Conservation (phyloP, 2,797 vertebrate species). For the Arctocebus calabarensis region DNA sequence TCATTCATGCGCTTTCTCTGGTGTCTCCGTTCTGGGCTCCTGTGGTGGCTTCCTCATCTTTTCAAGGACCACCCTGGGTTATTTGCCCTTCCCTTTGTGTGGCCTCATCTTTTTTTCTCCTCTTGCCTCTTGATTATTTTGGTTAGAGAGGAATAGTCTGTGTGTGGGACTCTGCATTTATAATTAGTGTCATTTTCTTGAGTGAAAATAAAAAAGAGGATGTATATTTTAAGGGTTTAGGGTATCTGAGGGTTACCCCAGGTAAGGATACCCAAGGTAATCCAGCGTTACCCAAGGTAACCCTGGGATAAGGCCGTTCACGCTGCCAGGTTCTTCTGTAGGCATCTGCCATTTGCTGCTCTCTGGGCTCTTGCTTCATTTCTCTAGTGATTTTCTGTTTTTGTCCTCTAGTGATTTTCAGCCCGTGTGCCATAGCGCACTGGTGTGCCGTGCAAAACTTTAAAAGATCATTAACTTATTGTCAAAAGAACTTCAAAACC, state of each 20-base stretch:
- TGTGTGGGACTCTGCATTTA: not conserved
- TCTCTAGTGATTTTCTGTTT: not conserved
- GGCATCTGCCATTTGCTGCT: not conserved
- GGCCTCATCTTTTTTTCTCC: not conserved
- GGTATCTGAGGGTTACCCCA: not conserved
- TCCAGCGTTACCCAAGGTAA: too few relatives aligned
- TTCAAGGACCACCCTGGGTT: not conserved
- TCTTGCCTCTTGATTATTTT: conserved; percentile 38
- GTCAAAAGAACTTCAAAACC: too few relatives aligned
- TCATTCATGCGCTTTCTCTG: not conserved
- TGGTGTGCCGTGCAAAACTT: too few relatives aligned
- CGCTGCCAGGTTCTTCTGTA: not conserved
- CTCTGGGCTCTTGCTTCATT: not conserved
- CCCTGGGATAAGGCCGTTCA: too few relatives aligned
- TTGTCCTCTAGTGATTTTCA: not conserved
- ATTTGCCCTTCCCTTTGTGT: not conserved
- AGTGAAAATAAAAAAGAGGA: not conserved
- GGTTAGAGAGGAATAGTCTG: not conserved
- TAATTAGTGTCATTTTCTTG: not conserved
- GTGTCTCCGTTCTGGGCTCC: rapidly evolving
- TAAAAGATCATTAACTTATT: too few relatives aligned
- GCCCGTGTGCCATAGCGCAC: too few relatives aligned
- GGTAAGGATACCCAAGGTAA: not conserved
- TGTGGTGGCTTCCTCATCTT: rapidly evolving
- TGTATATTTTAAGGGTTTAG: not conserved